Conservation (phyloP, 2,113 vertebrate species). For the Trematocara zebra region DNA sequence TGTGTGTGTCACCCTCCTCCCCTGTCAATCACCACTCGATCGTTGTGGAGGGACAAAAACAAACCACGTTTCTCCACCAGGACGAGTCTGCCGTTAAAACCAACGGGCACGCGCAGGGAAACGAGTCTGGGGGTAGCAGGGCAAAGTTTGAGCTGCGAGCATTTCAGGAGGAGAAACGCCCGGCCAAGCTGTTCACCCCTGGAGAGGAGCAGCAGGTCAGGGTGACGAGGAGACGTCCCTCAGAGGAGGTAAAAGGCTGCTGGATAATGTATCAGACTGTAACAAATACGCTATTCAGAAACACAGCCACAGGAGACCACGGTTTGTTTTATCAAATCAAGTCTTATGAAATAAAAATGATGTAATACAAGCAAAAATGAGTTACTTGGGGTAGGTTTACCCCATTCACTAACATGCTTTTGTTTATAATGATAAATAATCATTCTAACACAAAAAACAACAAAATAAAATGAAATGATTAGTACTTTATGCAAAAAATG, state of each 20-base stretch:
- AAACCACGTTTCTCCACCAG: conserved; percentile 53
- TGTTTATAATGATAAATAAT: neutral
- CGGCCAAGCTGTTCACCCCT: conserved; percentile 86
- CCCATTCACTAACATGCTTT: neutral
- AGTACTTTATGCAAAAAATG: neutral
- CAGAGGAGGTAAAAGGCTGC: conserved; percentile 79
- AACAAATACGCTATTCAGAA: neutral
- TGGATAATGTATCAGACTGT: neutral
- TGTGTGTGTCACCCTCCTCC: conserved; percentile 50
- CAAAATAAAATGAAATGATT: neutral
- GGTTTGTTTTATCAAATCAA: neutral
- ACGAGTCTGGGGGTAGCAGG: conserved; percentile 70
- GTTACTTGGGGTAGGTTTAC: neutral
- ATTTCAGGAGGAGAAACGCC: conserved; percentile 91
- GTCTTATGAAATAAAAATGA: neutral
- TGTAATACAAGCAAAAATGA: neutral
- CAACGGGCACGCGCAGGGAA: conserved; percentile 32
- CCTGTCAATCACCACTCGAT: conserved; percentile 46
- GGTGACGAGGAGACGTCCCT: conserved; percentile 84
- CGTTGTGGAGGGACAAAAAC: conserved; percentile 48
- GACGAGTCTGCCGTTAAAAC: conserved; percentile 54
- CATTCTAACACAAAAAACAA: neutral
- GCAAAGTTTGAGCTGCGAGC: conserved; percentile 90
- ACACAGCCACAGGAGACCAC: neutral
- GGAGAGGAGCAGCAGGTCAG: conserved; percentile 78